A percentile compares a stretch with the other conserved stretches of the same genome.
Evolutionary conservation across 2,888 invertebrate species (phyloP).

Genomic region (Coleophora deauratella): DNA sequence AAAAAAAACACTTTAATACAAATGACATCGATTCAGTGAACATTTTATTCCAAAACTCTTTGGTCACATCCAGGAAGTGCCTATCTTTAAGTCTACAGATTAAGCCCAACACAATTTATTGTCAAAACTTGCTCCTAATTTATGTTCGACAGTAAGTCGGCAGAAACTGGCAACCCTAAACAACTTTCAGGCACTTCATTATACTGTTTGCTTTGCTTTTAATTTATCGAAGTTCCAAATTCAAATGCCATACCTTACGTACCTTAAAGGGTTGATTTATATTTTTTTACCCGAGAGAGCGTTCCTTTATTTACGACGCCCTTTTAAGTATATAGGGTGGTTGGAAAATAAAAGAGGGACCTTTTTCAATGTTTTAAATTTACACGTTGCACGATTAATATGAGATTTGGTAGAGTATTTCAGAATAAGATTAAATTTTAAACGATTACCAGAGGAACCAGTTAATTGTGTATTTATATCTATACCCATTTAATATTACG

Average conservation of each 20-base stretch:
- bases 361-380: too few relatives aligned
- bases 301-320: background rate
- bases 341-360: too few relatives aligned
- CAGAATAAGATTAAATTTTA: too few relatives aligned
- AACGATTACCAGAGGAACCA: too few relatives aligned
- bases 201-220: slow-evolving; percentile 55
- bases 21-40: too few relatives aligned
- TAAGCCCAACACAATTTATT: slow-evolving; percentile 45
- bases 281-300: background rate
- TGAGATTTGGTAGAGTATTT: too few relatives aligned
- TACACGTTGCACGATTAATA: too few relatives aligned
- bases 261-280: slow-evolving; percentile 45
- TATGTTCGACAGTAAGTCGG: slow-evolving; percentile 64
- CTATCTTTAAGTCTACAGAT: slow-evolving; percentile 22
- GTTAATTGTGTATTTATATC: too few relatives aligned
- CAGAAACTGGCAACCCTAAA: slow-evolving; percentile 24
- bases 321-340: background rate
- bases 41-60: too few relatives aligned
- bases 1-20: too few relatives aligned
- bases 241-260: slow-evolving; percentile 31
- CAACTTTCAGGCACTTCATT: slow-evolving; percentile 59
- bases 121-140: slow-evolving; percentile 60
- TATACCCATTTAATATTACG: too few relatives aligned
- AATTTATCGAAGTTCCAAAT: slow-evolving; percentile 62
- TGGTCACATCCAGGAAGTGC: slow-evolving; percentile 20